phyloP scores from a whole-genome alignment of 2,888 invertebrate species.

The Anoncus sp. region DNA sequence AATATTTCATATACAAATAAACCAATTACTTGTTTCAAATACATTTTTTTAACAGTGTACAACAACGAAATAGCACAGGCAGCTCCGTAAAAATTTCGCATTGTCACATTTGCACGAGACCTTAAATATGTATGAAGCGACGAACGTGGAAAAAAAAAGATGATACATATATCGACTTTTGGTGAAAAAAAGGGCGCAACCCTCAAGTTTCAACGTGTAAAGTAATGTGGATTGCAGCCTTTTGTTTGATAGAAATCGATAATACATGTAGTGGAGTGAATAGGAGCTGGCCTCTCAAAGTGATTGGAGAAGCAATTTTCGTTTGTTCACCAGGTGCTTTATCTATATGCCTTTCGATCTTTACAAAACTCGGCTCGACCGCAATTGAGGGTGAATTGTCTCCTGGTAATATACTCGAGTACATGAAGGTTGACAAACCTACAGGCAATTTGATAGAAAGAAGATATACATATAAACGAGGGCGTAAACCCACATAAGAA shows the following conservation, averaged over 20 bases:
- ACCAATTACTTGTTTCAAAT: no score
- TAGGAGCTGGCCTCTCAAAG: conserved; percentile 34
- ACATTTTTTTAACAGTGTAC: no score
- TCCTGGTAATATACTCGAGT: conserved; percentile 27
- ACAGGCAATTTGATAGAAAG: conserved; percentile 34
- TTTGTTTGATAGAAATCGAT: background rate
- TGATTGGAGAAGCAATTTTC: conserved; percentile 53
- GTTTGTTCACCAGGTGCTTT: conserved; percentile 32
- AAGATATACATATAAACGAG: conserved; percentile 9
- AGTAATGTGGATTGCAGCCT: conserved; percentile 1
- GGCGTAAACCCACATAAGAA: background rate
- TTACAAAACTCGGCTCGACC: conserved; percentile 9
- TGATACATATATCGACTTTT: background rate
- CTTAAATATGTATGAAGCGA: conserved; percentile 56
- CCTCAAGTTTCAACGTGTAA: background rate
- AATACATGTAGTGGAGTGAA: conserved; percentile 6
- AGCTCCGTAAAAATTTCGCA: conserved; percentile 40
- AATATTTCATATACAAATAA: conserved; percentile 39
- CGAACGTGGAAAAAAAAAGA: conserved; percentile 30
- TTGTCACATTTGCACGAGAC: conserved; percentile 42
- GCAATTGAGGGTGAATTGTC: conserved; percentile 53
- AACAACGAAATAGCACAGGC: conserved; percentile 38
- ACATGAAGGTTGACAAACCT: conserved; percentile 23
- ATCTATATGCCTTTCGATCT: background rate
- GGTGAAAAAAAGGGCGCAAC: conserved; percentile 9